These are phyloP conservation scores for Prunella strophiata DNA, from an alignment of 2,797 vertebrate genomes.

Conservation along the genomic window DNA sequence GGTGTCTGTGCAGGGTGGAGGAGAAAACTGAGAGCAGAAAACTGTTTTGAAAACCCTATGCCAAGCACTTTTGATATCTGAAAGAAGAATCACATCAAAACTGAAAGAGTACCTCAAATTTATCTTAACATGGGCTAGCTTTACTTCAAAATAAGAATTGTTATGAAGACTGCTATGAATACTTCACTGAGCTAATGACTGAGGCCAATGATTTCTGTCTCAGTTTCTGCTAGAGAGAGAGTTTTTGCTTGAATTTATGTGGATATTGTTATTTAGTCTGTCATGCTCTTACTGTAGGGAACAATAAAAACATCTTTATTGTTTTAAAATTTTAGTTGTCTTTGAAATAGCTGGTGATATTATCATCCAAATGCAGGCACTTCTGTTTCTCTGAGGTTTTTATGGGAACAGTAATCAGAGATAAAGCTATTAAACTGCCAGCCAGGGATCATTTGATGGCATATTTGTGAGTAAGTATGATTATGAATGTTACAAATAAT, in stretches of 20 bases:
- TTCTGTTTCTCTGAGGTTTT: slow-evolving; percentile 53
- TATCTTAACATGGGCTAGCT: background rate
- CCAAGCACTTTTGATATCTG: background rate
- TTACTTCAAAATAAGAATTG: slow-evolving; percentile 17
- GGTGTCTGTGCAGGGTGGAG: background rate
- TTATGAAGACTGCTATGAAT: background rate
- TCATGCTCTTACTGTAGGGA: slow-evolving; percentile 49
- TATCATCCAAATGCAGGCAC: slow-evolving; percentile 42
- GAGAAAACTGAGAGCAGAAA: background rate
- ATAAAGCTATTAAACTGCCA: slow-evolving; percentile 58
- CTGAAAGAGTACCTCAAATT: background rate
- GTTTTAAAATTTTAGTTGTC: slow-evolving; percentile 58
- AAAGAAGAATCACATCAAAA: background rate
- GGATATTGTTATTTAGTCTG: slow-evolving; percentile 26
- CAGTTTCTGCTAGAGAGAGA: background rate
- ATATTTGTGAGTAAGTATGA: slow-evolving; percentile 31
- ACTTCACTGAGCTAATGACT: background rate
- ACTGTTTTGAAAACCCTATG: background rate
- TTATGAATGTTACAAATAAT: slow-evolving; percentile 23
- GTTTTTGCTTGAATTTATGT: slow-evolving; percentile 18
- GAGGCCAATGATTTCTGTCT: background rate
- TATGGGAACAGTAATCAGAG: slow-evolving; percentile 53
- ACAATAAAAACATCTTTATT: slow-evolving; percentile 45
- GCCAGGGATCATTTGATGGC: background rate
- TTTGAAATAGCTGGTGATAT: slow-evolving; percentile 47